Conservation (phyloP, 2,797 vertebrate species). For the Pseudochirops cupreus region DNA sequence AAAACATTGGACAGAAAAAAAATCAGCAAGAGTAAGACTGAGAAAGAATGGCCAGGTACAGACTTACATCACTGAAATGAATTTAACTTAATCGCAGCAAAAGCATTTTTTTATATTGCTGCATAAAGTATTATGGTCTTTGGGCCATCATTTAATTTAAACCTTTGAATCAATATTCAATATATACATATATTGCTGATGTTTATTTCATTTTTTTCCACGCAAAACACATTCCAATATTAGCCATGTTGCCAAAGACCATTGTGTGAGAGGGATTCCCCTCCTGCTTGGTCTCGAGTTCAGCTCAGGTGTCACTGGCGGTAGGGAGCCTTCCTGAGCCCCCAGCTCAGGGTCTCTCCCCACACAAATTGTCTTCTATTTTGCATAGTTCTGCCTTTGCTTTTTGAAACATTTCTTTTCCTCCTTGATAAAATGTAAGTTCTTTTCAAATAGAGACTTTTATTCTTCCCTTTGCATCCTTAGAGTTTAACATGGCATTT, state of each 20-base stretch:
- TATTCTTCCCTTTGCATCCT: not conserved
- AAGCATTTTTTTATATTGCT: not conserved
- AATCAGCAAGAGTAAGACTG: not conserved
- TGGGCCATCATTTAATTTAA: not conserved
- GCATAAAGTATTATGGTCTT: not conserved
- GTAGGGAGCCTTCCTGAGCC: not conserved
- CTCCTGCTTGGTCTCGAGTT: not conserved
- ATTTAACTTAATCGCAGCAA: not conserved
- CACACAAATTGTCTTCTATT: not conserved
- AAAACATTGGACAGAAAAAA: not conserved
- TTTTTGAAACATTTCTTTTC: not conserved
- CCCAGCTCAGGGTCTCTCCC: not conserved
- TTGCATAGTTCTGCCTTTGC: not conserved
- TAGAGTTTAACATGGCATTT: not conserved
- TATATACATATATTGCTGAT: not conserved
- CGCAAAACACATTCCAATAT: not conserved
- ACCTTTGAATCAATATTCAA: not conserved
- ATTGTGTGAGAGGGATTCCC: not conserved
- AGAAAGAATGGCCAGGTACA: not conserved
- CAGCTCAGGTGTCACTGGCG: not conserved
- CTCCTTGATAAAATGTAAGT: not conserved
- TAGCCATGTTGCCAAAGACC: not conserved
- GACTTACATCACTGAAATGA: not conserved
- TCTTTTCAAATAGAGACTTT: not conserved
- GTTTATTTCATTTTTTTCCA: not conserved